A percentile compares a stretch with the other conserved stretches of the same genome.
Conservation (phyloP, 92 coral and sea anemone species). For the Paragorgia papillata region DNA sequence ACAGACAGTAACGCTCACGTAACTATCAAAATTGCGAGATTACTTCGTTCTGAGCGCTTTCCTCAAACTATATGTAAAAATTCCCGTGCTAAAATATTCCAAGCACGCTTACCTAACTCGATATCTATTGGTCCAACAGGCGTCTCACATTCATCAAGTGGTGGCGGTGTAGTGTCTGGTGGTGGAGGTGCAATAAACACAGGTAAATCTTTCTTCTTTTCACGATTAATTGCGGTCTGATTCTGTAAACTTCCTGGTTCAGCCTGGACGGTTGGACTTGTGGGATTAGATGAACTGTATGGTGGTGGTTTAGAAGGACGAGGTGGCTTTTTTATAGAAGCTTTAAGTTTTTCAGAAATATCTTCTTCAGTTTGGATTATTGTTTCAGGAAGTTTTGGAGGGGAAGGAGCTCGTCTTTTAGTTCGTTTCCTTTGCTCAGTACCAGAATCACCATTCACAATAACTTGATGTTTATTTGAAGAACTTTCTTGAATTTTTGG, state of each 20-base stretch:
- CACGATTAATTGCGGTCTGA: not conserved
- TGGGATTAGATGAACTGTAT: not conserved
- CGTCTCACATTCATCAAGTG: slow-evolving; percentile 92
- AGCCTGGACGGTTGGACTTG: not conserved
- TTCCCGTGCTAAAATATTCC: too few relatives aligned
- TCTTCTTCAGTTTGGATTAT: not conserved
- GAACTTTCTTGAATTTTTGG: slow-evolving; percentile 6
- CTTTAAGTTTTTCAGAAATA: not conserved
- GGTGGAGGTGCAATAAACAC: slow-evolving; percentile 93
- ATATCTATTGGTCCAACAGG: slow-evolving; percentile 94
- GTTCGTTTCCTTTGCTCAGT: slow-evolving; percentile 2
- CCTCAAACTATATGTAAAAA: too few relatives aligned
- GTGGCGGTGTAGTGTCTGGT: slow-evolving; percentile 90
- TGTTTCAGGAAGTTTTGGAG: not conserved
- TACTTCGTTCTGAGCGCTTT: too few relatives aligned
- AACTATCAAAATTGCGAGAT: too few relatives aligned
- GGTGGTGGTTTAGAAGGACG: slow-evolving; percentile 10
- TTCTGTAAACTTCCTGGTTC: not conserved
- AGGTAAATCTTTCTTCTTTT: slow-evolving; percentile 60
- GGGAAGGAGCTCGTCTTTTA: slow-evolving; percentile 43
- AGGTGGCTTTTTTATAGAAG: not conserved
- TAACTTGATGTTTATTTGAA: not conserved
- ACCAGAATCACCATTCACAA: not conserved
- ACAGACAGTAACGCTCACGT: too few relatives aligned
- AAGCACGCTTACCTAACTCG: slow-evolving; percentile 49